Conservation (phyloP, 2,113 vertebrate species). For the Platichthys flesus region DNA sequence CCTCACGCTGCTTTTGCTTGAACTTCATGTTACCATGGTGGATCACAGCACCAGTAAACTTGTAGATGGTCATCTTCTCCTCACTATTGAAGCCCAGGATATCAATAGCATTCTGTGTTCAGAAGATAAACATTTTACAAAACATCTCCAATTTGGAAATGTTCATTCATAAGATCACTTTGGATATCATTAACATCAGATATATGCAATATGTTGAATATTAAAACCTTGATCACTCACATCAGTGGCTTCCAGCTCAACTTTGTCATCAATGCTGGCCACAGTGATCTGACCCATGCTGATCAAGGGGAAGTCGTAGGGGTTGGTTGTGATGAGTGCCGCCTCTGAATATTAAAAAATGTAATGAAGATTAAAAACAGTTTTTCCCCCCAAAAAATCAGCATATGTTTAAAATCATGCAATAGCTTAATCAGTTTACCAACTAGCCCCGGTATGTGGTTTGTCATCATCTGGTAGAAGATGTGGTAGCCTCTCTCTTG, state of each 20-base stretch:
- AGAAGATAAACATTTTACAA: background rate
- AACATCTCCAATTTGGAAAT: background rate
- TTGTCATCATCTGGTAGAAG: conserved; percentile 77
- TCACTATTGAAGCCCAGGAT: conserved; percentile 75
- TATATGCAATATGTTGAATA: background rate
- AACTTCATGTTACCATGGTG: conserved; percentile 90
- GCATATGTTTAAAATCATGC: background rate
- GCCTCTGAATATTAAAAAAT: conserved; percentile 33
- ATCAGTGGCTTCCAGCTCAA: conserved; percentile 73
- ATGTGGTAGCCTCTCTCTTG: conserved; percentile 77
- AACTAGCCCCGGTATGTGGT: conserved; percentile 70
- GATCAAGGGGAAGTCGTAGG: conserved; percentile 70
- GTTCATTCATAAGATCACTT: background rate
- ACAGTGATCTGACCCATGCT: conserved; percentile 73
- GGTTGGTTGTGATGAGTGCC: conserved; percentile 69
- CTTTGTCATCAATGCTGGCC: conserved; percentile 74
- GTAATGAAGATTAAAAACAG: background rate
- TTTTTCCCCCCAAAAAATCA: no score
- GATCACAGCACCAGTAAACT: conserved; percentile 85
- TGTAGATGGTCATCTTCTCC: conserved; percentile 79
- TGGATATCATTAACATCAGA: background rate
- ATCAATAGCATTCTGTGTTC: conserved; percentile 75
- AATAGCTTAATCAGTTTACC: conserved; percentile 33
- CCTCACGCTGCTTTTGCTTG: conserved; percentile 92
- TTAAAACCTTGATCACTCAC: conserved; percentile 34